phyloP scores from a whole-genome alignment of 2,888 invertebrate species.

The Campopleginae sp. region DNA sequence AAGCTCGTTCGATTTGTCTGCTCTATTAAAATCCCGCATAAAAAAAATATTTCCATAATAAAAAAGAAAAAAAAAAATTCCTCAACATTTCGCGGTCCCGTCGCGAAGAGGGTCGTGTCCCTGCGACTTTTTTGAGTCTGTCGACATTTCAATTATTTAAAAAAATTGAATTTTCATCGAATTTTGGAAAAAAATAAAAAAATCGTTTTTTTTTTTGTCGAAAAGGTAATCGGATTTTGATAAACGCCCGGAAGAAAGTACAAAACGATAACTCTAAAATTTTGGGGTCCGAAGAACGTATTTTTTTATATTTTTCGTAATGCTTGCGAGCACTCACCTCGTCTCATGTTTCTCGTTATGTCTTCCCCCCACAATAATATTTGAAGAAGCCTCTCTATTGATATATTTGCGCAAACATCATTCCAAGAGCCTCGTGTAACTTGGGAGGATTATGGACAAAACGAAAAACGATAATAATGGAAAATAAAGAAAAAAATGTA shows the following conservation, averaged over 20 bases:
- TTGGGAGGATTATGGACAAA: conserved; percentile 51
- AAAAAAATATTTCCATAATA: background rate
- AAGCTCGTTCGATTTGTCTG: conserved; percentile 42
- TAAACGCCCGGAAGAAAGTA: conserved; percentile 13
- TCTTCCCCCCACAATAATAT: conserved; percentile 36
- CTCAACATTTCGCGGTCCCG: background rate
- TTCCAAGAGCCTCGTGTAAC: conserved; percentile 68
- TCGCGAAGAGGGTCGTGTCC: background rate
- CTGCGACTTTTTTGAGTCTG: background rate
- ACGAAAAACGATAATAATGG: conserved; percentile 38
- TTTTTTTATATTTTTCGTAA: background rate
- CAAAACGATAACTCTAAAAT: background rate
- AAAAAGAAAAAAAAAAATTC: conserved; percentile 15
- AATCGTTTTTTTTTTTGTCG: background rate
- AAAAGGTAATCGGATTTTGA: background rate
- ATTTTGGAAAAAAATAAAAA: background rate
- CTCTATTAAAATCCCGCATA: conserved; percentile 48
- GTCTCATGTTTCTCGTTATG: conserved; percentile 50
- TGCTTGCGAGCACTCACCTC: conserved; percentile 44
- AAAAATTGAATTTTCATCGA: background rate
- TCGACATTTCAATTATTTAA: background rate
- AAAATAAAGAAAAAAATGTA: conserved; percentile 2
- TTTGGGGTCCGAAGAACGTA: conserved; percentile 4
- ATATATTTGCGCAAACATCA: conserved; percentile 67
- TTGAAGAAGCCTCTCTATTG: conserved; percentile 59